A percentile compares a stretch with the other conserved stretches of the same genome.
Evolutionary conservation across 2,797 vertebrate genomes (phyloP).

Genomic region (Tragopan temminckii): DNA sequence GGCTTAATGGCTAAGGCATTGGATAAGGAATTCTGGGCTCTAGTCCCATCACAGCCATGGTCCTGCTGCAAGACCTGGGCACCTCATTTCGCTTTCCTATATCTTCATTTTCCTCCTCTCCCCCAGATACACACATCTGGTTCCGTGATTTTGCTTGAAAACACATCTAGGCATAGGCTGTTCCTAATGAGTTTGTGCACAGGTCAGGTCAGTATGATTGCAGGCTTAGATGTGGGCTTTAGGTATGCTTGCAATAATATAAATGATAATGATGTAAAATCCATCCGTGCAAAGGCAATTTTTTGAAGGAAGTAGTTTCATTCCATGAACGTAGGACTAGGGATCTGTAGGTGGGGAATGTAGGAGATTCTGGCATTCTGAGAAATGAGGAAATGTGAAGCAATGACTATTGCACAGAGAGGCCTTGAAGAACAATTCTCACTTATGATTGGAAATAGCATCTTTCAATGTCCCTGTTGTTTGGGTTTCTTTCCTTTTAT

Average conservation of each 20-base stretch:
- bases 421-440: background rate
- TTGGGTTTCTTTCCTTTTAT: too few species aligned
- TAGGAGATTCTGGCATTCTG: background rate
- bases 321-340: background rate
- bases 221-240: background rate
- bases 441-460: background rate
- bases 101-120: background rate
- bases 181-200: background rate
- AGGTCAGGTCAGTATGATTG: background rate
- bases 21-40: background rate
- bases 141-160: conserved; percentile 47
- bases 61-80: background rate
- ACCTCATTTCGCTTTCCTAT: background rate
- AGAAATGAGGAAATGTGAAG: background rate
- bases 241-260: conserved; percentile 1
- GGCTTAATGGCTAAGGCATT: background rate
- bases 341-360: background rate
- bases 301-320: background rate
- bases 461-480: background rate
- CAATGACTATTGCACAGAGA: background rate
- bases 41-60: background rate
- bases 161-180: background rate
- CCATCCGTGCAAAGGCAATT: background rate
- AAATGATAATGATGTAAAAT: conserved; percentile 25
- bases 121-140: background rate